Percentiles rank a stretch among this genome's conserved stretches.
phyloP scores from a whole-genome alignment of 2,797 vertebrate species.

The Aselliscus stoliczkanus region DNA sequence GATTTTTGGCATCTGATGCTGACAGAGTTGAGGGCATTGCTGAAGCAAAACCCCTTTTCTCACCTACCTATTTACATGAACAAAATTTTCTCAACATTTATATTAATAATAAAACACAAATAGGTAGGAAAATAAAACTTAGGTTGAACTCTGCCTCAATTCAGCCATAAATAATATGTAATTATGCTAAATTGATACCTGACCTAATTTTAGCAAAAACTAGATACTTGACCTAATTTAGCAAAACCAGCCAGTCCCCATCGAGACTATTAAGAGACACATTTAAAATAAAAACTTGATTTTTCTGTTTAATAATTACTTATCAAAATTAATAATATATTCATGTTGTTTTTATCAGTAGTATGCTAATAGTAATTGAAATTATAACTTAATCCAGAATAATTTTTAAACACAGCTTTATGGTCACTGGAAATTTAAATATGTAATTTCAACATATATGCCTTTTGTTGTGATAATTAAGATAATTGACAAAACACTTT shows the following conservation, averaged over 20 bases:
- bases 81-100: background rate
- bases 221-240: background rate
- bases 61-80: background rate
- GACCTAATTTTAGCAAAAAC: constrained; percentile 42
- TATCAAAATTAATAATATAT: constrained; percentile 1
- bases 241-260: background rate
- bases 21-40: background rate
- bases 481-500: constrained; percentile 2
- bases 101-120: constrained; percentile 24
- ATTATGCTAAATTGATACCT: constrained; percentile 19
- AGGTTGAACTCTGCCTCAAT: background rate
- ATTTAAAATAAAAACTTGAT: background rate
- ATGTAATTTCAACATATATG: background rate
- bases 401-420: background rate
- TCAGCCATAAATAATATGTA: background rate
- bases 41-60: background rate
- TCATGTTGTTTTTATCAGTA: background rate
- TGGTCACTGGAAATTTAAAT: background rate
- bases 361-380: background rate
- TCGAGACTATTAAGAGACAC: background rate
- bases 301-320: constrained; percentile 29
- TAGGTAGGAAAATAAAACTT: background rate
- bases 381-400: background rate
- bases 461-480: constrained; percentile 17
- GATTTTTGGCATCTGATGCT: background rate